Evolutionary conservation across 2,113 vertebrate genomes (phyloP).

Genomic region (Lepus timidus): DNA sequence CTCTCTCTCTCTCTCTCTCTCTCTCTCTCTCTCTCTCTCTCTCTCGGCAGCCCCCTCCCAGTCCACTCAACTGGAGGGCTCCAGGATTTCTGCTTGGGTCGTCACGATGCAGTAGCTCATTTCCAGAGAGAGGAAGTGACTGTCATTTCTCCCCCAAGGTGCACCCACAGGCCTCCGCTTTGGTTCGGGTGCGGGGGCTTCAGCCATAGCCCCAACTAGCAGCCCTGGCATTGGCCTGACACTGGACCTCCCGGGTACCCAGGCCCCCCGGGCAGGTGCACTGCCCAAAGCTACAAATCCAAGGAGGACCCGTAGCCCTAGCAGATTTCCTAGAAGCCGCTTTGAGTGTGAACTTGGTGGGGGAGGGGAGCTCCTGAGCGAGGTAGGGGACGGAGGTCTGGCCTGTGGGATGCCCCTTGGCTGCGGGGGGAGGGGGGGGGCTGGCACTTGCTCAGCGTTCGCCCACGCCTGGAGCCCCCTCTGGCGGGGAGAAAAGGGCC

Average conservation of each 20-base stretch:
- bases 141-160: neutral
- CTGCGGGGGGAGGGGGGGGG: neutral
- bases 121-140: neutral
- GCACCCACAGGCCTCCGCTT: neutral
- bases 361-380: neutral
- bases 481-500: slow-evolving; percentile 57
- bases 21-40: neutral
- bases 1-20: no score
- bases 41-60: neutral
- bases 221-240: neutral
- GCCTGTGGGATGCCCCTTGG: neutral
- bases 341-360: neutral
- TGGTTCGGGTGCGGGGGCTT: neutral
- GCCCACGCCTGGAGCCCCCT: slow-evolving; percentile 64
- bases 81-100: neutral
- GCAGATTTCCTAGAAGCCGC: neutral
- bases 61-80: neutral
- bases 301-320: neutral
- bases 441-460: neutral
- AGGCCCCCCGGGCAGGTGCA: neutral
- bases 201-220: neutral
- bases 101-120: neutral
- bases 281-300: neutral
- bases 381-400: neutral
- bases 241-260: rapidly evolving